Evolutionary conservation across 2,888 invertebrate genomes (phyloP).

Genomic region (Graphium colonna): DNA sequence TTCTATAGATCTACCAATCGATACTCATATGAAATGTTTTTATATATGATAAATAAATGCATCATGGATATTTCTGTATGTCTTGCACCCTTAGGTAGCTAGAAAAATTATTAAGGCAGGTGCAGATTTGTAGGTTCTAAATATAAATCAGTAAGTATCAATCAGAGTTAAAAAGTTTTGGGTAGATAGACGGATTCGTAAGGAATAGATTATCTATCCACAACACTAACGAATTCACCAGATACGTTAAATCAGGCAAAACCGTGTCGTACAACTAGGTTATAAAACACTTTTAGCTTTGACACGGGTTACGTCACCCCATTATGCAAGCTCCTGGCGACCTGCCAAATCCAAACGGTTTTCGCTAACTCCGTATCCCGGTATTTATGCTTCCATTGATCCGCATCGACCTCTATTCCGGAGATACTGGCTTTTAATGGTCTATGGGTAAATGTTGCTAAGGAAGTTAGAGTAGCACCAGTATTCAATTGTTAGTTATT

Average conservation of each 20-base stretch:
- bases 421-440: background rate
- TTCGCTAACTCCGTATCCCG: background rate
- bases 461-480: no score
- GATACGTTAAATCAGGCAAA: background rate
- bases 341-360: conserved; percentile 7
- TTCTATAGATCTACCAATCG: no score
- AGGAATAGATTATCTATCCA: no score
- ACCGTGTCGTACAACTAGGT: background rate
- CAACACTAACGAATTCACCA: no score
- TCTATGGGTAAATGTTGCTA: no score
- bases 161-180: background rate
- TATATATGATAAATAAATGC: no score
- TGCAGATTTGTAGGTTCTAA: background rate
- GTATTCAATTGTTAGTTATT: no score
- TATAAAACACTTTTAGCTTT: background rate
- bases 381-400: conserved; percentile 15
- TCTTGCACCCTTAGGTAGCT: background rate
- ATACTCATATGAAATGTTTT: no score
- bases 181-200: no score
- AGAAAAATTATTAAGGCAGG: background rate
- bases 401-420: conserved; percentile 9
- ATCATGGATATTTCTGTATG: no score
- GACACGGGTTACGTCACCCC: background rate
- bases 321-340: conserved; percentile 8
- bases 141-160: background rate